phyloP scores from a whole-genome alignment of 1,140 invertebrate genomes.

The Aphidius ervi region DNA sequence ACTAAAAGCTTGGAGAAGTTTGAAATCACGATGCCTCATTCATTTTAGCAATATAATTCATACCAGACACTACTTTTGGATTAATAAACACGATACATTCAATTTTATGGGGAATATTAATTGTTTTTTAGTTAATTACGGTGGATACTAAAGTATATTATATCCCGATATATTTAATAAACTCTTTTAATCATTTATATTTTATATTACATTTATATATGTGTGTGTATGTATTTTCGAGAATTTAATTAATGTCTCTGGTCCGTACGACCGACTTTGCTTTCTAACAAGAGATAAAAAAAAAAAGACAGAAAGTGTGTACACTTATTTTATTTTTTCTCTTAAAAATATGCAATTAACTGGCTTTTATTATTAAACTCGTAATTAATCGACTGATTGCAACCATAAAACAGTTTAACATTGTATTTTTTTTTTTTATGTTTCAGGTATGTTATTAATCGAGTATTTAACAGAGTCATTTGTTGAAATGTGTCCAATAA shows the following conservation, averaged over 20 bases:
- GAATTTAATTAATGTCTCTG: too few relatives aligned
- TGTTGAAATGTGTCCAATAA: too few relatives aligned
- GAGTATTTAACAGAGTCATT: too few relatives aligned
- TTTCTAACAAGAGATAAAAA: too few relatives aligned
- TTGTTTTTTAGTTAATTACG: constrained; percentile 12
- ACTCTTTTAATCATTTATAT: too few relatives aligned
- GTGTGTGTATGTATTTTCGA: too few relatives aligned
- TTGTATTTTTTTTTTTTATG: constrained; percentile 20
- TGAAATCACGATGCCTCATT: constrained; percentile 5
- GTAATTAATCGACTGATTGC: constrained; percentile 11
- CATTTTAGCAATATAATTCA: neutral
- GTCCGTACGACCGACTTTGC: constrained; percentile 5
- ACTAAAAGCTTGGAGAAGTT: neutral
- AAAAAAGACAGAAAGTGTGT: too few relatives aligned
- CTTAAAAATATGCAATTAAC: neutral
- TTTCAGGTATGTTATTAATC: constrained; percentile 22
- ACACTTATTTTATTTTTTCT: too few relatives aligned
- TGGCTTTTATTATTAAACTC: neutral
- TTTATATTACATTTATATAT: too few relatives aligned
- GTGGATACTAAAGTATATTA: too few relatives aligned
- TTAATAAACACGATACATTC: constrained; percentile 17
- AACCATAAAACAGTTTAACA: neutral
- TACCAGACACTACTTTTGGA: neutral
- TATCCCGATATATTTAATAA: too few relatives aligned
- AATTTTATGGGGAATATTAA: constrained; percentile 20